These are phyloP conservation scores for Atractosteus spatula DNA, from an alignment of 2,113 vertebrate species.

Conservation along the genomic window DNA sequence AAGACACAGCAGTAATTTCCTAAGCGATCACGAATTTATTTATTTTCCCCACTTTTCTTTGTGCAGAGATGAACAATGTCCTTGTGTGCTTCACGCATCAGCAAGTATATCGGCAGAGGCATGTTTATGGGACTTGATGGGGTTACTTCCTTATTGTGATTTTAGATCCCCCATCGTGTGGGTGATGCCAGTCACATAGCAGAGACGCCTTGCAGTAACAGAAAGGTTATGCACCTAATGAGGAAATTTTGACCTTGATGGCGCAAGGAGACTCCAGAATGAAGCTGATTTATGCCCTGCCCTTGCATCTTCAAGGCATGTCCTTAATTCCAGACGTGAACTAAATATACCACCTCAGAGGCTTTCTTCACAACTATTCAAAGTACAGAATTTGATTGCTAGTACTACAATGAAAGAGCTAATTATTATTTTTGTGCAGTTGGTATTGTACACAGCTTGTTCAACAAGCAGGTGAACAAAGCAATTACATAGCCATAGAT, in stretches of 20 bases:
- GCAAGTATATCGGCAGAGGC: background rate
- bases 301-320: background rate
- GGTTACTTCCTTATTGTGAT: background rate
- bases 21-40: background rate
- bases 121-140: background rate
- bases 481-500: too few species aligned
- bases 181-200: background rate
- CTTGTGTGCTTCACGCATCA: background rate
- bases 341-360: too few species aligned
- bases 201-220: background rate
- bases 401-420: too few species aligned
- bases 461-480: too few species aligned
- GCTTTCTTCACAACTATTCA: too few species aligned
- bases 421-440: too few species aligned
- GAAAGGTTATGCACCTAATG: constrained; percentile 1
- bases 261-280: background rate
- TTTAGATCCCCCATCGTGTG: background rate
- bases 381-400: too few species aligned
- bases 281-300: background rate
- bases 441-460: too few species aligned
- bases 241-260: background rate
- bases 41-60: background rate
- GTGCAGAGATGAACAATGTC: background rate
- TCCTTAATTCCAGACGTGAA: too few species aligned
- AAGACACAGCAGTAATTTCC: background rate